A percentile compares a stretch with the other conserved stretches of the same genome.
phyloP scores from a whole-genome alignment of 1,140 invertebrate genomes.

The Popillia japonica region DNA sequence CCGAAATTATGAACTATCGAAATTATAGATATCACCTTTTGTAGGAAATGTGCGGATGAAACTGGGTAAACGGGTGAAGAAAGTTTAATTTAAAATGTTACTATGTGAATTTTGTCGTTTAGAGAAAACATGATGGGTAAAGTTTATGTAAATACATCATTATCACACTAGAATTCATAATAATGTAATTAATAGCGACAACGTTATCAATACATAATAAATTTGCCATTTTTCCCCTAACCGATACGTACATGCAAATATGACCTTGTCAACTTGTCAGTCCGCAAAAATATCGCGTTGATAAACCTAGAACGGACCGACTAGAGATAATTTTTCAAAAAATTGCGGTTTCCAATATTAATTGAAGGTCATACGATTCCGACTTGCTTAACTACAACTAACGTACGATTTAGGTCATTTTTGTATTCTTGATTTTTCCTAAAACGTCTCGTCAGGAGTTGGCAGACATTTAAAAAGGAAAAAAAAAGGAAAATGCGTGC shows the following conservation, averaged over 20 bases:
- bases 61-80: not conserved
- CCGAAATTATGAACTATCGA: constrained; percentile 14
- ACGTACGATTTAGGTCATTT: not conserved
- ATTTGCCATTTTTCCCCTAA: not conserved
- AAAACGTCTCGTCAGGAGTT: not conserved
- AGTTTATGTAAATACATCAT: constrained; percentile 28
- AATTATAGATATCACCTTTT: not conserved
- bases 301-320: not conserved
- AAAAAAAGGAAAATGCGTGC: not conserved
- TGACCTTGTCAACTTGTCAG: constrained; percentile 23
- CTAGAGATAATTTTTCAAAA: too few species aligned
- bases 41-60: not conserved
- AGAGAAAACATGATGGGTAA: not conserved
- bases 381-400: not conserved
- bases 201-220: constrained; percentile 24
- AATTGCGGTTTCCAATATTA: constrained; percentile 11
- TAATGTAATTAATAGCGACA: not conserved
- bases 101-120: not conserved
- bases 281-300: too few species aligned
- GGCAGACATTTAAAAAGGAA: not conserved
- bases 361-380: constrained; percentile 20
- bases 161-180: constrained; percentile 17
- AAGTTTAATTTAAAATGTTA: not conserved
- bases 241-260: not conserved
- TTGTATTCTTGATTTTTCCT: not conserved